Percentiles rank a stretch among this genome's conserved stretches.
Evolutionary conservation across 2,888 invertebrate genomes (phyloP).

Genomic region (Halictus ligatus): DNA sequence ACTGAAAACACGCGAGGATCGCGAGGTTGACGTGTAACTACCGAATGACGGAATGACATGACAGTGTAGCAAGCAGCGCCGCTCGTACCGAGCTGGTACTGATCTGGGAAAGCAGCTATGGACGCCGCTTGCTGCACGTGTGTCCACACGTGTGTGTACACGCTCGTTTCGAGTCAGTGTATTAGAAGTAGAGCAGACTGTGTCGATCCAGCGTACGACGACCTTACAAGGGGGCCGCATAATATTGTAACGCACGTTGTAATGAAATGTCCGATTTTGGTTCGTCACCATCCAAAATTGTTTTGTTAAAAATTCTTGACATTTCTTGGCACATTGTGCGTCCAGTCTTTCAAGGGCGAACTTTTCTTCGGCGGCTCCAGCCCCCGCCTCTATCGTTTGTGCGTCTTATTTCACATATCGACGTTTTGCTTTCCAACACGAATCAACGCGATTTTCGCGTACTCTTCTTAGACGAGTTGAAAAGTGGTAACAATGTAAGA

Average conservation of each 20-base stretch:
- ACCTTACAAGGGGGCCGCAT: conserved; percentile 36
- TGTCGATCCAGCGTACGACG: conserved; percentile 65
- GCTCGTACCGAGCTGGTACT: conserved; percentile 44
- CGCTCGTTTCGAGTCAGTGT: neutral
- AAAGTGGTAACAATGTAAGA: neutral
- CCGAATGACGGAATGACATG: conserved; percentile 25
- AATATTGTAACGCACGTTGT: neutral
- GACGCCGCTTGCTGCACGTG: conserved; percentile 7
- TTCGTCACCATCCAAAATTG: neutral
- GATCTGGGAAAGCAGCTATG: conserved; percentile 54
- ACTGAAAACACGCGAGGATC: conserved; percentile 20
- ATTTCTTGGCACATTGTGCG: neutral
- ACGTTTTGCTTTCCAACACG: neutral
- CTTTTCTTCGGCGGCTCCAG: neutral
- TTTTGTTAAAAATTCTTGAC: neutral
- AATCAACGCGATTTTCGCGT: neutral
- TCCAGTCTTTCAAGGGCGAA: too few relatives aligned
- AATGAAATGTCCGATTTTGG: neutral
- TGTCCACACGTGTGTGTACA: conserved; percentile 13
- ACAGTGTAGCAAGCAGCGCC: conserved; percentile 51
- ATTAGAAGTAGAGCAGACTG: conserved; percentile 58
- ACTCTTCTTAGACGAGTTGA: neutral
- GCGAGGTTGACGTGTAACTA: conserved; percentile 51
- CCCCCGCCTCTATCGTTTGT: neutral
- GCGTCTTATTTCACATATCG: neutral